Evolutionary conservation across 2,888 invertebrate species (phyloP).

Genomic region (Salticus scenicus): DNA sequence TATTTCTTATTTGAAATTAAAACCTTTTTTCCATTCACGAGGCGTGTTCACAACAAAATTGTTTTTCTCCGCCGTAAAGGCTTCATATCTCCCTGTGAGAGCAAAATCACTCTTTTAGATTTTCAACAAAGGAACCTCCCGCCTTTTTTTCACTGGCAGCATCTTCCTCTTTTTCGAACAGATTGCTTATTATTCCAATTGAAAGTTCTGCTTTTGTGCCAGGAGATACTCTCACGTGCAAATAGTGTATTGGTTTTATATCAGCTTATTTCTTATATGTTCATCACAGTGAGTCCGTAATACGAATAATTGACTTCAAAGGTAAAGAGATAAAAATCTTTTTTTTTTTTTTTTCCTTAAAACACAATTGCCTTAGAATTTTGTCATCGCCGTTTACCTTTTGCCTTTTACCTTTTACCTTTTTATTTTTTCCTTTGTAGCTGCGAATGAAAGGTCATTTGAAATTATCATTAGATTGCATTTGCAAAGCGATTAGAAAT

Average conservation of each 20-base stretch:
- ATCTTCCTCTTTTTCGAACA: conserved; percentile 18
- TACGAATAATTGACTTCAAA: conserved; percentile 19
- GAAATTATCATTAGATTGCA: no score
- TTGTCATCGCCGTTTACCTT: no score
- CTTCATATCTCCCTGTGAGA: not conserved
- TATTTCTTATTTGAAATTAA: not conserved
- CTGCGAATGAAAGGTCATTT: no score
- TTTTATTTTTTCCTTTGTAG: no score
- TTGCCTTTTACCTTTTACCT: no score
- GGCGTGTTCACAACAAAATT: not conserved
- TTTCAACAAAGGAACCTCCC: conserved; percentile 5
- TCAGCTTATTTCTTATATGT: no score
- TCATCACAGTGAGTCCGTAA: not conserved
- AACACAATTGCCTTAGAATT: no score
- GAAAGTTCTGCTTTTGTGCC: conserved; percentile 6
- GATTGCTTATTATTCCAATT: conserved; percentile 55
- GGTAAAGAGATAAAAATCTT: conserved; percentile 14
- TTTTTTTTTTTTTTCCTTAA: no score
- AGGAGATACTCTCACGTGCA: not conserved
- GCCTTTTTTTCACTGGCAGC: not conserved
- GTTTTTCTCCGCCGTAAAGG: not conserved
- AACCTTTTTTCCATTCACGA: not conserved
- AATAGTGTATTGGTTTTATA: not conserved
- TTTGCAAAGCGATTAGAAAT: no score
- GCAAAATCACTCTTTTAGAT: conserved; percentile 3